phyloP scores from a whole-genome alignment of 2,888 invertebrate genomes.

The Nezara viridula region DNA sequence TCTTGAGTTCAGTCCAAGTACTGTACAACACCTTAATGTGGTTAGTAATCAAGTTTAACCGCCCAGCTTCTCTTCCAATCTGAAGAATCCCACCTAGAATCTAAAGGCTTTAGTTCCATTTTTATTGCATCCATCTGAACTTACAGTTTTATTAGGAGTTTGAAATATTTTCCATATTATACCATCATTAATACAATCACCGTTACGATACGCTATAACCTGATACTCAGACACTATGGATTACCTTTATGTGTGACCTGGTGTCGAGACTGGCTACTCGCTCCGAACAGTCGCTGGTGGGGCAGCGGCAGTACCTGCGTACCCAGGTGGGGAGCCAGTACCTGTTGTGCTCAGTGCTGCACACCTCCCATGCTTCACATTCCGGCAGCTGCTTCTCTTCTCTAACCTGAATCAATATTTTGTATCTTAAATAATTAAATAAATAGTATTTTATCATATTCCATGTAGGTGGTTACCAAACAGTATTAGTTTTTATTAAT shows the following conservation, averaged over 20 bases:
- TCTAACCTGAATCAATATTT: slow-evolving; percentile 56
- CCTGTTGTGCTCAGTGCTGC: slow-evolving; percentile 73
- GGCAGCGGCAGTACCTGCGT: slow-evolving; percentile 76
- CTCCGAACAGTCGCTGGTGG: slow-evolving; percentile 71
- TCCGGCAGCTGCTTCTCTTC: slow-evolving; percentile 73
- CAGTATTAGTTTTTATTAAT: not conserved
- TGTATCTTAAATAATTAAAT: not conserved
- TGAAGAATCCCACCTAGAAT: too few species aligned
- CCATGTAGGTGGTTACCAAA: not conserved
- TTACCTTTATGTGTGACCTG: slow-evolving; percentile 75
- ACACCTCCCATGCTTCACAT: slow-evolving; percentile 71
- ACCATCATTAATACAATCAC: too few species aligned
- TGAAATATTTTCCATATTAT: too few species aligned
- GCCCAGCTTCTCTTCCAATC: too few species aligned
- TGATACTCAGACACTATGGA: not conserved
- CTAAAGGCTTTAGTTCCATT: too few species aligned
- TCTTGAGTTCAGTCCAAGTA: too few species aligned
- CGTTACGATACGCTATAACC: too few species aligned
- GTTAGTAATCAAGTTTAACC: too few species aligned
- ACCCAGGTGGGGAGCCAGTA: slow-evolving; percentile 75
- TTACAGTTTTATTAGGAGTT: too few species aligned
- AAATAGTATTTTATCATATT: not conserved
- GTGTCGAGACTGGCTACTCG: slow-evolving; percentile 73
- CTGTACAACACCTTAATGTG: too few species aligned
- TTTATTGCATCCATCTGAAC: too few species aligned